Conservation (phyloP, 1,140 invertebrate genomes). For the Hylaeus volcanicus region DNA sequence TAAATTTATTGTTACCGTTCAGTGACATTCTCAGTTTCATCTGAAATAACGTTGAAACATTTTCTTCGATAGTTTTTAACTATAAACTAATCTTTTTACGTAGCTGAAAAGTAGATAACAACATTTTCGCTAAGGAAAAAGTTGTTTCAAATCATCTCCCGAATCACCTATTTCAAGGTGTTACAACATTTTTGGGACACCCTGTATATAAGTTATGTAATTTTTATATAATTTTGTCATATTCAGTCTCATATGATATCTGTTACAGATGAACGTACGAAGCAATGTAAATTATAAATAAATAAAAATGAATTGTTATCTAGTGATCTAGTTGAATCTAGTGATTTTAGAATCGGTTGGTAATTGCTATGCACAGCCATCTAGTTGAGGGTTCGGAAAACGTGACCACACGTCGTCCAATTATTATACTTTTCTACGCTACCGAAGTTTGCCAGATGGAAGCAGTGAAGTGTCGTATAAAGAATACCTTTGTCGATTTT, state of each 20-base stretch:
- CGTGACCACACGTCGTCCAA: background rate
- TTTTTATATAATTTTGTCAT: slow-evolving; percentile 5
- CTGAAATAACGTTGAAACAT: too few species aligned
- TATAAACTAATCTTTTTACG: too few species aligned
- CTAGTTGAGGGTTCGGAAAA: background rate
- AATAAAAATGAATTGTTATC: background rate
- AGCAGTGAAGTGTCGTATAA: slow-evolving; percentile 52
- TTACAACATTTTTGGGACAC: too few species aligned
- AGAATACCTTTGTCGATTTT: slow-evolving; percentile 37
- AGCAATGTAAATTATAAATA: background rate
- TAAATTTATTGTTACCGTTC: background rate
- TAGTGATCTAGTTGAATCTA: too few species aligned
- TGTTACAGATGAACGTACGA: background rate
- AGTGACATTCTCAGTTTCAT: too few species aligned
- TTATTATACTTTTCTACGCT: slow-evolving; percentile 23
- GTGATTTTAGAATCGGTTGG: background rate
- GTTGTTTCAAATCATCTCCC: too few species aligned
- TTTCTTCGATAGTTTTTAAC: background rate
- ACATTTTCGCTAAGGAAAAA: too few species aligned
- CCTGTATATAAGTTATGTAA: background rate
- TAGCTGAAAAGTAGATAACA: background rate
- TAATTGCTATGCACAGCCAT: background rate
- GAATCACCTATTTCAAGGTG: too few species aligned
- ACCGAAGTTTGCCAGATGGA: slow-evolving; percentile 53
- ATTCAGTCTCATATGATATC: background rate